These are phyloP conservation scores for Hypselothyrea guttata DNA, from an alignment of 2,888 invertebrate species.

Conservation along the genomic window DNA sequence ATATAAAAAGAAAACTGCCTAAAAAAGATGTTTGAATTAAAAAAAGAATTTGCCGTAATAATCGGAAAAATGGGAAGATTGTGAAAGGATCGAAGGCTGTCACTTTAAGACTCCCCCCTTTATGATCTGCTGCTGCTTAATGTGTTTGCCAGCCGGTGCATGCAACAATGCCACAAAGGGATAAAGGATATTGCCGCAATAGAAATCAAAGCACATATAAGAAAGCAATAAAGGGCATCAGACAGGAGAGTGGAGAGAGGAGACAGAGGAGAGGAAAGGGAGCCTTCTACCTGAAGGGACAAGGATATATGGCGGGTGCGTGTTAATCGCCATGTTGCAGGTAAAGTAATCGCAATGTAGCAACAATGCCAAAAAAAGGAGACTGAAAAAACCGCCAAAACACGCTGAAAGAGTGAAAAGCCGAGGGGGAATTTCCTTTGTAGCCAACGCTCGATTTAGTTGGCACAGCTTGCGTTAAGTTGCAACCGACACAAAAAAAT, in stretches of 20 bases:
- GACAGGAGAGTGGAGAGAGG: not conserved
- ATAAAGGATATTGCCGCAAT: constrained; percentile 72
- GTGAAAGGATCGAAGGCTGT: constrained; percentile 25
- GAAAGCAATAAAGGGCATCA: constrained; percentile 61
- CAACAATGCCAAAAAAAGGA: constrained; percentile 64
- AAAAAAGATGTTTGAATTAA: constrained; percentile 10
- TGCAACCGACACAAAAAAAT: constrained; percentile 1
- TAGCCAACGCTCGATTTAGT: constrained; percentile 48
- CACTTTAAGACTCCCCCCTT: constrained; percentile 13
- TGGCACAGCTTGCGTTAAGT: constrained; percentile 73
- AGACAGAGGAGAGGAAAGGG: constrained; percentile 1
- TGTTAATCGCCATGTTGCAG: constrained; percentile 78
- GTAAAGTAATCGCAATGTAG: constrained; percentile 77
- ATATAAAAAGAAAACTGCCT: constrained; percentile 5
- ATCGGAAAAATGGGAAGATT: not conserved
- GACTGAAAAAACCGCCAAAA: constrained; percentile 41
- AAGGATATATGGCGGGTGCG: constrained; percentile 56
- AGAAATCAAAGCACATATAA: constrained; percentile 72
- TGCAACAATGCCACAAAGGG: constrained; percentile 68
- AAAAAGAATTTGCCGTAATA: no score
- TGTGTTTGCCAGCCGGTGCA: constrained; percentile 77
- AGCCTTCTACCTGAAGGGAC: constrained; percentile 20
- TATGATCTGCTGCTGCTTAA: constrained; percentile 49
- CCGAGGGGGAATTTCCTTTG: constrained; percentile 18
- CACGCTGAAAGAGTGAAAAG: constrained; percentile 2